These are phyloP conservation scores for Pogonophryne albipinna DNA, from an alignment of 2,797 vertebrate genomes.

Conservation along the genomic window DNA sequence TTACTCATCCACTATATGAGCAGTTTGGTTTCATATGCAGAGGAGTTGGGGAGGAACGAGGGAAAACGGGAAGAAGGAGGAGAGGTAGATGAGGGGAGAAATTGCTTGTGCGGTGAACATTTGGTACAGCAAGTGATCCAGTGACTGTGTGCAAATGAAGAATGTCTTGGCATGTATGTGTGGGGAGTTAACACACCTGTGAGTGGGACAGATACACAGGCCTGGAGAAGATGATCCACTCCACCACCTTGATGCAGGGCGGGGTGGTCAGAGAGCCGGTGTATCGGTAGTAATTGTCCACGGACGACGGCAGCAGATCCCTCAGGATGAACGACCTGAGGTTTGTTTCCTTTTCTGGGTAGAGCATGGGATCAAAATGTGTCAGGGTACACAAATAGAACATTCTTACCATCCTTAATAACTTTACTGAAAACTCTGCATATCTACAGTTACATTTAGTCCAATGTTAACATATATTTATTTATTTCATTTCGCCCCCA, in stretches of 20 bases:
- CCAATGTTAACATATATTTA: slow-evolving; percentile 38
- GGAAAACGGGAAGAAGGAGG: slow-evolving; percentile 33
- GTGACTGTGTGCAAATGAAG: slow-evolving; percentile 62
- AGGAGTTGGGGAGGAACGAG: slow-evolving; percentile 54
- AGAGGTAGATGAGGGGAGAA: slow-evolving; percentile 56
- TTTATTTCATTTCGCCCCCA: slow-evolving; percentile 56
- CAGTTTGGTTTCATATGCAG: slow-evolving; percentile 68
- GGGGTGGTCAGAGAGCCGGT: slow-evolving; percentile 96
- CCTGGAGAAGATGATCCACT: slow-evolving; percentile 97
- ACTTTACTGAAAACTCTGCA: slow-evolving; percentile 24
- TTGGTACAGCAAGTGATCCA: slow-evolving; percentile 60
- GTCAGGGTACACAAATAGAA: slow-evolving; percentile 22
- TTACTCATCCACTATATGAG: slow-evolving; percentile 70
- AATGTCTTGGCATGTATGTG: slow-evolving; percentile 45
- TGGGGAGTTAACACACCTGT: slow-evolving; percentile 86
- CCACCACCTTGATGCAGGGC: slow-evolving; percentile 96
- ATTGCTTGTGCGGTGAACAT: slow-evolving; percentile 52
- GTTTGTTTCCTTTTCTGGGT: slow-evolving; percentile 96
- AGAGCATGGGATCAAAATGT: slow-evolving; percentile 38
- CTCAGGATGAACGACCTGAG: slow-evolving; percentile 95
- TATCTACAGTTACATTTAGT: slow-evolving; percentile 38
- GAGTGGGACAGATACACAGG: slow-evolving; percentile 95
- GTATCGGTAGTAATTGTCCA: slow-evolving; percentile 97
- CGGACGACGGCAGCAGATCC: slow-evolving; percentile 91
- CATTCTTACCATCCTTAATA: neutral